phyloP scores from a whole-genome alignment of 2,888 invertebrate species.

The Euplexia lucipara region DNA sequence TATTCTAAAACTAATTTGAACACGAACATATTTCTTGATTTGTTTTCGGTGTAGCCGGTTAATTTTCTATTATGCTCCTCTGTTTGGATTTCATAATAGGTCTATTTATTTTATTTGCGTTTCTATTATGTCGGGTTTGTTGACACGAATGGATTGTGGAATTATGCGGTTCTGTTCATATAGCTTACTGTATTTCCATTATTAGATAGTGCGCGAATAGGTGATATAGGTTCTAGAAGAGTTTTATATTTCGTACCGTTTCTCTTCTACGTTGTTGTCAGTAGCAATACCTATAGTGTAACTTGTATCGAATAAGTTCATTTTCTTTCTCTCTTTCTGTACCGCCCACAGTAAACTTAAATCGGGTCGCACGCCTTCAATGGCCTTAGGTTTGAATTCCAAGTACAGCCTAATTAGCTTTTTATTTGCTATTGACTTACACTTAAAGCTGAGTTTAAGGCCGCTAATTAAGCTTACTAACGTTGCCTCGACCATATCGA shows the following conservation, averaged over 20 bases:
- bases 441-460: slow-evolving; percentile 42
- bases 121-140: slow-evolving; percentile 34
- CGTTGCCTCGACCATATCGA: slow-evolving; percentile 31
- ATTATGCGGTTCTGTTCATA: slow-evolving; percentile 18
- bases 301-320: too few relatives aligned
- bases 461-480: slow-evolving; percentile 45
- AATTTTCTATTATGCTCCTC: slow-evolving; percentile 58
- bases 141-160: slow-evolving; percentile 7
- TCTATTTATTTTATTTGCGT: slow-evolving; percentile 43
- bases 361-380: slow-evolving; percentile 45
- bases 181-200: background rate
- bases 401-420: slow-evolving; percentile 51
- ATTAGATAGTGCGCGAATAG: background rate
- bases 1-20: slow-evolving; percentile 61
- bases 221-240: background rate
- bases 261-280: background rate
- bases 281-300: too few relatives aligned
- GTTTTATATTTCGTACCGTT: slow-evolving; percentile 9
- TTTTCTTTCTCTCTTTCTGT: too few relatives aligned
- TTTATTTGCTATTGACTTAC: slow-evolving; percentile 58
- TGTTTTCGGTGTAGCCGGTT: slow-evolving; percentile 49
- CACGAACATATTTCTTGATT: slow-evolving; percentile 63
- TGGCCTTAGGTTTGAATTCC: slow-evolving; percentile 43
- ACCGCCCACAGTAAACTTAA: slow-evolving; percentile 21
- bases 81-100: slow-evolving; percentile 52